These are phyloP conservation scores for Mallateleia sp. DNA, from an alignment of 2,888 invertebrate species.

Conservation along the genomic window DNA sequence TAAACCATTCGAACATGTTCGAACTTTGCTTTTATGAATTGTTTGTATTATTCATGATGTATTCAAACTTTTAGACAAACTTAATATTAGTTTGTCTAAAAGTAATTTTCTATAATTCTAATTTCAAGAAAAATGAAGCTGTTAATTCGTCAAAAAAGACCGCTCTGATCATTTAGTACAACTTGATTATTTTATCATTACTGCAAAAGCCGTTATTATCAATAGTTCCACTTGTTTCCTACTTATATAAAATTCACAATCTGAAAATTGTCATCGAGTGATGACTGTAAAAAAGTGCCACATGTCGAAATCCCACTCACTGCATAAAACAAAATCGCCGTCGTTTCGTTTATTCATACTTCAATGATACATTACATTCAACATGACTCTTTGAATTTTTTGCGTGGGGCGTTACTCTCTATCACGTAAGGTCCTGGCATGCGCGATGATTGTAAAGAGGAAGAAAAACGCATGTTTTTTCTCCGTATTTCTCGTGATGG, in stretches of 20 bases:
- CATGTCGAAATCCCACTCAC: slow-evolving; percentile 61
- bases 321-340: slow-evolving; percentile 44
- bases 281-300: slow-evolving; percentile 52
- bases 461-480: slow-evolving; percentile 39
- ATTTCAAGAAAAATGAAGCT: too few species aligned
- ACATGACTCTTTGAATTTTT: slow-evolving; percentile 69
- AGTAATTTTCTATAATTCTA: too few species aligned
- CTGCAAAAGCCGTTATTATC: not conserved
- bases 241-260: slow-evolving; percentile 31
- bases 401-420: slow-evolving; percentile 54
- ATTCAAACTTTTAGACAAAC: too few species aligned
- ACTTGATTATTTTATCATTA: not conserved
- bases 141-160: not conserved
- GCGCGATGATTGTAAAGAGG: slow-evolving; percentile 50
- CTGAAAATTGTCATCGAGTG: slow-evolving; percentile 43
- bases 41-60: too few species aligned
- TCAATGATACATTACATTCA: slow-evolving; percentile 52
- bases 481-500: slow-evolving; percentile 1
- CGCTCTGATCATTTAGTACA: not conserved
- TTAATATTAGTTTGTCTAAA: too few species aligned
- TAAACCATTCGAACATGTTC: too few species aligned
- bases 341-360: slow-evolving; percentile 67
- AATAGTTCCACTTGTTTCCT: not conserved
- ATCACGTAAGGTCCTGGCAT: slow-evolving; percentile 66
- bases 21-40: too few species aligned